Evolutionary conservation across 2,113 vertebrate genomes (phyloP).

Genomic region (Suncus etruscus): DNA sequence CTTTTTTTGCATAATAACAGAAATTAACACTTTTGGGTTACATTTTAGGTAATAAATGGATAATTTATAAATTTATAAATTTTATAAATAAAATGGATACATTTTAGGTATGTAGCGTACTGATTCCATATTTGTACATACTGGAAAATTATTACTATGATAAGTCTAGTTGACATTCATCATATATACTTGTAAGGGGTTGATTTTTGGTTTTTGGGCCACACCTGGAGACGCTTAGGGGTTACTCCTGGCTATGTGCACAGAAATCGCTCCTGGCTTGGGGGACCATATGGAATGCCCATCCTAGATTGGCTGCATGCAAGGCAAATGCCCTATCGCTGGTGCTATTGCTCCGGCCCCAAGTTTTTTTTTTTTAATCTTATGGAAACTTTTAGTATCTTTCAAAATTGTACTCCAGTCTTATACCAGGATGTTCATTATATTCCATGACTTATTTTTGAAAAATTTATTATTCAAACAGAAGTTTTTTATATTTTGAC

Average conservation of each 20-base stretch:
- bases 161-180: not conserved
- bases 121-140: not conserved
- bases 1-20: slow-evolving; percentile 12
- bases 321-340: too few relatives aligned
- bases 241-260: too few relatives aligned
- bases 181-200: not conserved
- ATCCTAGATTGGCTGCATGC: too few relatives aligned
- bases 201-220: too few relatives aligned
- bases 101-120: not conserved
- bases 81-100: not conserved
- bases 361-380: not conserved
- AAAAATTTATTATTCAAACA: not conserved
- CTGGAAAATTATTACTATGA: not conserved
- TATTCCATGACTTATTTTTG: not conserved
- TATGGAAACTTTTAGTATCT: not conserved
- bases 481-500: not conserved
- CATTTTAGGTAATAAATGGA: too few relatives aligned
- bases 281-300: too few relatives aligned
- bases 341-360: too few relatives aligned
- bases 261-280: too few relatives aligned
- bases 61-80: too few relatives aligned
- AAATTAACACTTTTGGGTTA: not conserved
- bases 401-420: not conserved
- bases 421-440: not conserved
- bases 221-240: too few relatives aligned